phyloP scores from a whole-genome alignment of 2,888 invertebrate genomes.

The Acronicta psi region DNA sequence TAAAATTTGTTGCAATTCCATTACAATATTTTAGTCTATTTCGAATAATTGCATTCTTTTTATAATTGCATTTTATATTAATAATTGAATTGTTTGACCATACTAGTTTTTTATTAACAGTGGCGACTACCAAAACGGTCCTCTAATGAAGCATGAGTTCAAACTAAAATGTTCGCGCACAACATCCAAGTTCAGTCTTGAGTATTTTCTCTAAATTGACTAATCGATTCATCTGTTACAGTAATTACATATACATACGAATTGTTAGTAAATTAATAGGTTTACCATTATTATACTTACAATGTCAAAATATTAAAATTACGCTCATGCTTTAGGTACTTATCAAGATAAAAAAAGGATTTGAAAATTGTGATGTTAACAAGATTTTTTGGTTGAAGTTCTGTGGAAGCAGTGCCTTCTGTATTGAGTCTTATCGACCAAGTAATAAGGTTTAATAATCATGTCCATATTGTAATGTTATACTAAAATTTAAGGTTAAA shows the following conservation, averaged over 20 bases:
- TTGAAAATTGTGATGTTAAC: slow-evolving; percentile 10
- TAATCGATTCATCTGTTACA: slow-evolving; percentile 73
- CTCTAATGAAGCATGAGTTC: slow-evolving; percentile 31
- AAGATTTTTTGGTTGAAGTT: not conserved
- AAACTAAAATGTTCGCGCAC: slow-evolving; percentile 55
- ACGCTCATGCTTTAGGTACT: slow-evolving; percentile 17
- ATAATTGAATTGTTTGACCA: no score
- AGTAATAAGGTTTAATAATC: slow-evolving; percentile 9
- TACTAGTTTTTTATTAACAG: not conserved
- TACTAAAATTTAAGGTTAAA: not conserved
- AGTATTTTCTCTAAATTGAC: slow-evolving; percentile 84
- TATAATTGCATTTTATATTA: no score
- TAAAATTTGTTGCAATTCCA: slow-evolving; percentile 3
- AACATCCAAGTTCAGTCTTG: slow-evolving; percentile 84
- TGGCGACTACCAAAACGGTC: slow-evolving; percentile 18
- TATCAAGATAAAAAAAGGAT: not conserved
- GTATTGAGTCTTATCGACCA: not conserved
- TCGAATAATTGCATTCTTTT: no score
- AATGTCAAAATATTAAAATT: slow-evolving; percentile 3
- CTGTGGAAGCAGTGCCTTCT: slow-evolving; percentile 2
- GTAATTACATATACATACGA: slow-evolving; percentile 48
- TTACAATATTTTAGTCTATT: not conserved
- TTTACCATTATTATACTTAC: slow-evolving; percentile 1
- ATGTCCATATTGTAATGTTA: not conserved
- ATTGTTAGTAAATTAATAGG: slow-evolving; percentile 17